Percentiles rank a stretch among this genome's conserved stretches.
Evolutionary conservation across 2,797 vertebrate genomes (phyloP).

Genomic region (Pantherophis vulpinus): DNA sequence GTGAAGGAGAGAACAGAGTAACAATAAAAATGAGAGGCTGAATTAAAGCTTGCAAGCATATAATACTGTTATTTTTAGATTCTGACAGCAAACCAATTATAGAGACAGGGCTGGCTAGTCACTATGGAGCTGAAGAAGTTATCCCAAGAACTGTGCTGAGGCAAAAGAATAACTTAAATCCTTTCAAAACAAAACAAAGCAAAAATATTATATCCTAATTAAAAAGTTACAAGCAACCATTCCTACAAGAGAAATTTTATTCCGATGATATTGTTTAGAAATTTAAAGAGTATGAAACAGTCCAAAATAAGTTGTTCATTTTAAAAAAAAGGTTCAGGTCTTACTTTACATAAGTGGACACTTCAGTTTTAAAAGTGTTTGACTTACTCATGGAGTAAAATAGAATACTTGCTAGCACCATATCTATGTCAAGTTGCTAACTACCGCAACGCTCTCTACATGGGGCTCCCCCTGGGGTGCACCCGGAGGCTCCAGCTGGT

Average conservation of each 20-base stretch:
- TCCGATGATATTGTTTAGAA: background rate
- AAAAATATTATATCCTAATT: background rate
- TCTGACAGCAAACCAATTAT: background rate
- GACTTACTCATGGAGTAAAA: slow-evolving; percentile 27
- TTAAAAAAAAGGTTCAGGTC: background rate
- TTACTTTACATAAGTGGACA: slow-evolving; percentile 34
- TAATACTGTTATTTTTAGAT: background rate
- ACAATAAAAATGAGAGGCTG: background rate
- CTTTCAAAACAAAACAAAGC: slow-evolving; percentile 2
- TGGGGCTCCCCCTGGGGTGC: too few relatives aligned
- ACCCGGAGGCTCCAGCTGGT: too few relatives aligned
- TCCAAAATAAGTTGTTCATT: slow-evolving; percentile 4
- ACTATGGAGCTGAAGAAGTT: background rate
- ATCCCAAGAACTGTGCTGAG: background rate
- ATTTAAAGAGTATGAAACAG: slow-evolving; percentile 13
- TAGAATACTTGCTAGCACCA: background rate
- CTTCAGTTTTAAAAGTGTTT: slow-evolving; percentile 9
- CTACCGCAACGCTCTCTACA: too few relatives aligned
- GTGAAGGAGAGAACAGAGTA: background rate
- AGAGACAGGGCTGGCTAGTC: background rate
- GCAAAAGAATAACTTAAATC: slow-evolving; percentile 10
- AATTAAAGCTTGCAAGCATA: background rate
- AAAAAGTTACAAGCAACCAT: slow-evolving; percentile 9
- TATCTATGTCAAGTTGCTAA: background rate
- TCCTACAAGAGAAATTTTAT: background rate